phyloP scores from a whole-genome alignment of 2,797 vertebrate genomes.

The Pseudotriccus pelzelni region DNA sequence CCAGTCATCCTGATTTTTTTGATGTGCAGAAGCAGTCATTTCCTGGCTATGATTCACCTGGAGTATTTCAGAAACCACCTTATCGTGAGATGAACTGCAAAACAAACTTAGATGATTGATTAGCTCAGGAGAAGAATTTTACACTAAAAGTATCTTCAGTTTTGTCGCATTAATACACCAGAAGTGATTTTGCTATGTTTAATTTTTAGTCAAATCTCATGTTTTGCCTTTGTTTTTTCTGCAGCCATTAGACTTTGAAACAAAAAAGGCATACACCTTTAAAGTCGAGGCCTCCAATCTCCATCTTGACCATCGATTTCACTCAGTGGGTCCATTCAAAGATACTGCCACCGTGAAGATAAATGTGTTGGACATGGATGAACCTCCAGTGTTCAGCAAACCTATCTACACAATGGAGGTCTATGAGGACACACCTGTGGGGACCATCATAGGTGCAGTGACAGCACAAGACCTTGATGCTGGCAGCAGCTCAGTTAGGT shows the following conservation, averaged over 20 bases:
- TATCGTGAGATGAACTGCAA: background rate
- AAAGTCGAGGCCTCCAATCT: conserved; percentile 95
- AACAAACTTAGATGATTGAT: background rate
- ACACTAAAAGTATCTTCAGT: background rate
- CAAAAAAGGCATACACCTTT: conserved; percentile 95
- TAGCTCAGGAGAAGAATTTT: background rate
- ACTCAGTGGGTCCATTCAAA: conserved; percentile 92
- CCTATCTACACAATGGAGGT: conserved; percentile 93
- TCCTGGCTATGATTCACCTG: background rate
- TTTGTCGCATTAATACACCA: background rate
- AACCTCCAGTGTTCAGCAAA: conserved; percentile 95
- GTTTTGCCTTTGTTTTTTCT: conserved; percentile 15
- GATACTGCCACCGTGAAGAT: conserved; percentile 97
- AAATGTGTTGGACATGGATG: conserved; percentile 93
- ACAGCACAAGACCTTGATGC: conserved; percentile 95
- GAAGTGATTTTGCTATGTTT: background rate
- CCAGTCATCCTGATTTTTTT: conserved; percentile 8
- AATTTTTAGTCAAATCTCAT: background rate
- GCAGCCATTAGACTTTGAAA: conserved; percentile 94
- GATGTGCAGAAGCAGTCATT: background rate
- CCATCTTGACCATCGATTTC: conserved; percentile 91
- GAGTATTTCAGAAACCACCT: conserved; percentile 1
- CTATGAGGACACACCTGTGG: conserved; percentile 92
- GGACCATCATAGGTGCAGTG: conserved; percentile 95
- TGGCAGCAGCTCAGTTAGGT: conserved; percentile 92